A percentile compares a stretch with the other conserved stretches of the same genome.
Evolutionary conservation across 2,888 invertebrate species (phyloP).

Genomic region (Ganaspis brasiliensis): DNA sequence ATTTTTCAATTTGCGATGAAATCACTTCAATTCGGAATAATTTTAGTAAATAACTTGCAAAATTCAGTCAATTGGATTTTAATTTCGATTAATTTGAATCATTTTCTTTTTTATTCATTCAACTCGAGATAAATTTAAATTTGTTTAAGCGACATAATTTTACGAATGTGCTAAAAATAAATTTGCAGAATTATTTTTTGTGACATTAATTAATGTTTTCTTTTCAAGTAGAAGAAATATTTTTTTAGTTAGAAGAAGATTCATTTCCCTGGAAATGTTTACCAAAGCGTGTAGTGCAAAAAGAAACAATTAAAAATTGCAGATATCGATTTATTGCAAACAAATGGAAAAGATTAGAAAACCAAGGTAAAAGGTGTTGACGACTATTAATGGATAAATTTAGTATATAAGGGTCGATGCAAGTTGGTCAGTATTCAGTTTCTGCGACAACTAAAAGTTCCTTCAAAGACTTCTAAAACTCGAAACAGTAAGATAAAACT

Average conservation of each 20-base stretch:
- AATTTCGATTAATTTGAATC: no score
- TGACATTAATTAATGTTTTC: no score
- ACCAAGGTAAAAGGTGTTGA: conserved; percentile 3
- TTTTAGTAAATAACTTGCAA: no score
- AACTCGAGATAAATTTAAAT: no score
- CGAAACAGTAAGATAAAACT: not conserved
- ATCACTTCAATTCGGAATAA: no score
- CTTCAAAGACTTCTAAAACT: not conserved
- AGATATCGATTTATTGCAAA: conserved; percentile 9
- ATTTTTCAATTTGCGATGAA: no score
- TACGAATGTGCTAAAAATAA: no score
- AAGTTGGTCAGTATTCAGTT: not conserved
- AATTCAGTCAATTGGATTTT: no score
- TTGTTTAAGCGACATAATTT: no score
- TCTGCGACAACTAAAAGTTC: not conserved
- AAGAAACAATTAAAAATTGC: not conserved
- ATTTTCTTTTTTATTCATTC: no score
- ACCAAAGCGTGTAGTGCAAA: conserved; percentile 4
- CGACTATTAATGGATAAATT: not conserved
- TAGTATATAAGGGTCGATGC: conserved; percentile 15
- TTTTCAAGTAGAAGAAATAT: not conserved
- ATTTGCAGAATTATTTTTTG: no score
- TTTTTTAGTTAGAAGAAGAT: not conserved
- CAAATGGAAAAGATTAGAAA: not conserved
- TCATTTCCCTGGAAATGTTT: conserved; percentile 11